Conservation (phyloP, 2,113 vertebrate genomes). For the Hystrix brachyura region DNA sequence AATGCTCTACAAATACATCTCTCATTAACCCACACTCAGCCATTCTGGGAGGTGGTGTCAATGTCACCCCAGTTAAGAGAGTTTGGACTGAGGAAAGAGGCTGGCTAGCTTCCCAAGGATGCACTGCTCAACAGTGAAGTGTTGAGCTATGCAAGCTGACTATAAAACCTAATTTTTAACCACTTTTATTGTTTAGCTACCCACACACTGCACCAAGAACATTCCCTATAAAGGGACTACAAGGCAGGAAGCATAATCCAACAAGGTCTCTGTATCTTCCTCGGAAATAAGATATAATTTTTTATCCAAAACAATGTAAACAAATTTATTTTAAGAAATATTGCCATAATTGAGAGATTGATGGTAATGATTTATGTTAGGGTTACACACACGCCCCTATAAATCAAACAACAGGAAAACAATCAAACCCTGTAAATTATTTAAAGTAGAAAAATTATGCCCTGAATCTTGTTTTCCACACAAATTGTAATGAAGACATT, state of each 20-base stretch:
- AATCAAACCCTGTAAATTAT: background rate
- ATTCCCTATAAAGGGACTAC: background rate
- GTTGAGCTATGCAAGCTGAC: background rate
- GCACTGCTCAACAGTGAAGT: background rate
- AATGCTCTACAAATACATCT: background rate
- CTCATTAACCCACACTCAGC: background rate
- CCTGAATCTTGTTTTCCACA: slow-evolving; percentile 2
- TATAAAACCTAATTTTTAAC: background rate
- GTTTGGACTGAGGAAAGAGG: background rate
- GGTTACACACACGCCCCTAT: background rate
- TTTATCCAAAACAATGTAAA: background rate
- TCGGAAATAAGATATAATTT: background rate
- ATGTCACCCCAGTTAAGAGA: background rate
- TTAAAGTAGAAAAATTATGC: background rate
- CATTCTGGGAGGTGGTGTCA: background rate
- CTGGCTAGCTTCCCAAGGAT: background rate
- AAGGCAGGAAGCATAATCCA: background rate
- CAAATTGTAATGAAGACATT: slow-evolving; percentile 33
- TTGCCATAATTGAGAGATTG: background rate
- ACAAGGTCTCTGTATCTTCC: background rate
- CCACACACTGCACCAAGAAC: background rate
- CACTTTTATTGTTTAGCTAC: background rate
- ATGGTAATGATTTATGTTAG: background rate
- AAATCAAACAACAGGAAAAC: background rate
- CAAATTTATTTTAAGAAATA: slow-evolving; percentile 2